phyloP scores from a whole-genome alignment of 1,140 invertebrate genomes.

The Micrasema minimum region DNA sequence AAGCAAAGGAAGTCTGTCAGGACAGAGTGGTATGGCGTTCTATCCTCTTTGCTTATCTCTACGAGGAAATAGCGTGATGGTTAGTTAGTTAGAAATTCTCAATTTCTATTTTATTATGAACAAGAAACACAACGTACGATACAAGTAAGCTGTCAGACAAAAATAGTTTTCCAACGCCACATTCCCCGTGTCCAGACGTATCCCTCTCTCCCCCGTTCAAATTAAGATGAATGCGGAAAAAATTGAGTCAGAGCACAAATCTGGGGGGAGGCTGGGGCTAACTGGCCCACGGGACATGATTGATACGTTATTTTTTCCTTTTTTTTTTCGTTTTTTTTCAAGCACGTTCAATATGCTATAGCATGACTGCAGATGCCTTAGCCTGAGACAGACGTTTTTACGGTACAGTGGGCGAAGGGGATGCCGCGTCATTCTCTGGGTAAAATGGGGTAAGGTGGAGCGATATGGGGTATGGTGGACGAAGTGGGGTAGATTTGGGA shows the following conservation, averaged over 20 bases:
- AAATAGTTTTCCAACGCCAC: no score
- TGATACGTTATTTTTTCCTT: conserved; percentile 37
- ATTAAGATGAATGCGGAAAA: conserved; percentile 44
- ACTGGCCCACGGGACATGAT: conserved; percentile 34
- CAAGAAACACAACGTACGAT: no score
- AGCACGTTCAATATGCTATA: conserved; percentile 29
- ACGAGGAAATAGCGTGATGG: no score
- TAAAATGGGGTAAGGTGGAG: not conserved
- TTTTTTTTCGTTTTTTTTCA: conserved; percentile 19
- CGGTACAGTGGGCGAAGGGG: conserved; percentile 27
- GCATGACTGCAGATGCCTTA: conserved; percentile 27
- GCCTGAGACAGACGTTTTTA: conserved; percentile 46
- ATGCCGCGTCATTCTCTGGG: conserved; percentile 24
- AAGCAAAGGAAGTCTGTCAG: no score
- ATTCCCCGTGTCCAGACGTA: not conserved
- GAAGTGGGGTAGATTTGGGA: not conserved
- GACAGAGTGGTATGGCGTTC: no score
- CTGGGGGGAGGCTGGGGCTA: conserved; percentile 8
- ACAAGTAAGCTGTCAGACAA: no score
- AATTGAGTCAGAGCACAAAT: conserved; percentile 40
- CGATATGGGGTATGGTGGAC: not conserved
- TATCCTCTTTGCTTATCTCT: no score
- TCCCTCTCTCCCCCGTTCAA: conserved; percentile 20
- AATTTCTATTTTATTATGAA: no score
- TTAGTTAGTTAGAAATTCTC: no score